Conservation (phyloP, 2,797 vertebrate species). For the Schizopygopsis pylzovi region DNA sequence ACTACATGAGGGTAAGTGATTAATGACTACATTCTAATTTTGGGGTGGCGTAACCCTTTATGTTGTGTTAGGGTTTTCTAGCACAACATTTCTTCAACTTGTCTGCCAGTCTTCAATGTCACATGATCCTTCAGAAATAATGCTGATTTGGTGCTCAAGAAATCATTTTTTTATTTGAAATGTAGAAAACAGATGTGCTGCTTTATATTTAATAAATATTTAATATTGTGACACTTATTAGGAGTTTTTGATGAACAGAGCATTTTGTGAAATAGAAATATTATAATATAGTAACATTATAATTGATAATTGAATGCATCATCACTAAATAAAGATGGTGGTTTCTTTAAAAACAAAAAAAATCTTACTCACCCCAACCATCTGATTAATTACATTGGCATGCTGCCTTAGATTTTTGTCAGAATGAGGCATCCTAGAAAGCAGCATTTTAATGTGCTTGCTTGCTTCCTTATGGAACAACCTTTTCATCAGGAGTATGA, state of each 20-base stretch:
- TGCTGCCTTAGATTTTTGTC: background rate
- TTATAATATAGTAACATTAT: background rate
- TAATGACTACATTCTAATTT: too few relatives aligned
- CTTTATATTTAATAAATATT: background rate
- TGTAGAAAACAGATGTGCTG: background rate
- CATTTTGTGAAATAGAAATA: background rate
- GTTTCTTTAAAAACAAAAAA: background rate
- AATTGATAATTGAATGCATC: background rate
- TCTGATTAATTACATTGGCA: background rate
- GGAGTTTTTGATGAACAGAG: background rate
- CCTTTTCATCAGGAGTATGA: background rate
- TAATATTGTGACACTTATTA: background rate
- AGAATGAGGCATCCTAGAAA: background rate
- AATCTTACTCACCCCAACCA: background rate
- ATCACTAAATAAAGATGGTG: background rate
- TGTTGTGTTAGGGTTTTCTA: too few relatives aligned
- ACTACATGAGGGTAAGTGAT: too few relatives aligned
- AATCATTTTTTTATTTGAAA: background rate
- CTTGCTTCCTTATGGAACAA: background rate
- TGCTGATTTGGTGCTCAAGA: background rate
- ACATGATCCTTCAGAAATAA: background rate
- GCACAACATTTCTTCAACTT: too few relatives aligned
- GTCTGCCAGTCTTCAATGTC: background rate
- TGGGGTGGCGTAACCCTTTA: background rate
- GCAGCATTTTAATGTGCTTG: background rate